phyloP scores from a whole-genome alignment of 2,113 vertebrate species.

The Pseudonaja textilis region DNA sequence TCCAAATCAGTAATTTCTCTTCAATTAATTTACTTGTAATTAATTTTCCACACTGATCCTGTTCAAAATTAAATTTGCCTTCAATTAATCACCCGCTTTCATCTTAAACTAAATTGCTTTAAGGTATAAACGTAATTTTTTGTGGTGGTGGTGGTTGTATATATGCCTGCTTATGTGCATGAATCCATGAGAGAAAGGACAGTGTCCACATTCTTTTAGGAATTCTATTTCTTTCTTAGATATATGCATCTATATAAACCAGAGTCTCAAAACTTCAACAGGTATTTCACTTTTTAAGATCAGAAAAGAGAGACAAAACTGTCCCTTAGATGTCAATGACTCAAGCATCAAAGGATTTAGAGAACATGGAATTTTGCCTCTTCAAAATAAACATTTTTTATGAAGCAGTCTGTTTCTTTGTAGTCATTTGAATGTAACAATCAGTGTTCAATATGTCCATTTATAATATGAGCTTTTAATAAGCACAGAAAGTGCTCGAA shows the following conservation, averaged over 20 bases:
- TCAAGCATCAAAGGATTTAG: neutral
- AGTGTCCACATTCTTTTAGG: neutral
- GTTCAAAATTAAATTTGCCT: neutral
- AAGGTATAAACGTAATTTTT: neutral
- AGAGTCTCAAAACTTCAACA: neutral
- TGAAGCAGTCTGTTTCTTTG: neutral
- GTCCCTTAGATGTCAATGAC: neutral
- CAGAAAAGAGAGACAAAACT: neutral
- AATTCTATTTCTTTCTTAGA: neutral
- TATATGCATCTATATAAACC: neutral
- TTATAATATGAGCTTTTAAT: neutral
- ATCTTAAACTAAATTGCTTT: neutral
- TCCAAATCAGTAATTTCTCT: neutral
- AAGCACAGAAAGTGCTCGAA: neutral
- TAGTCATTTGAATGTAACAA: neutral
- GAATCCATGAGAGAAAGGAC: neutral
- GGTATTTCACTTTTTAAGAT: neutral
- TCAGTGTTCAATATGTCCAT: neutral
- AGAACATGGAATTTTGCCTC: neutral
- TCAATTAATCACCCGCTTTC: neutral
- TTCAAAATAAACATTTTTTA: neutral
- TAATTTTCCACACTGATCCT: neutral
- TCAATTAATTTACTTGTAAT: neutral
- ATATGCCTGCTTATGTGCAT: neutral
- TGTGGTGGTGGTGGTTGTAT: neutral